These are phyloP conservation scores for Ptychobarbus kaznakovi DNA, from an alignment of 2,797 vertebrate species.

Conservation along the genomic window DNA sequence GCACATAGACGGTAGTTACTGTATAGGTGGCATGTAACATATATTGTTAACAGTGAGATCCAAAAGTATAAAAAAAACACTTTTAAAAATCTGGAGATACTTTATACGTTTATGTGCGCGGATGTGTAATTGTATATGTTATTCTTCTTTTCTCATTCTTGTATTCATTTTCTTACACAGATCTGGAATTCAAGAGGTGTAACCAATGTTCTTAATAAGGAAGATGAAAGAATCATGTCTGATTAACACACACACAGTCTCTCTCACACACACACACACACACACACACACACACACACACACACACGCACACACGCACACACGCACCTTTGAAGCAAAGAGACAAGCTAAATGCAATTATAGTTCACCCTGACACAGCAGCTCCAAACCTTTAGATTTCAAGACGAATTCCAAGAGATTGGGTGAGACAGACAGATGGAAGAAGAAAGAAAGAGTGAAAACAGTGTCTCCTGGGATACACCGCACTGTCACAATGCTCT, in stretches of 20 bases:
- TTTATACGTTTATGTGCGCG: not conserved
- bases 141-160: not conserved
- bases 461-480: slow-evolving; percentile 21
- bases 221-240: slow-evolving; percentile 41
- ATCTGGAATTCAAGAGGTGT: slow-evolving; percentile 43
- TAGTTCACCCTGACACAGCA: slow-evolving; percentile 50
- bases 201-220: slow-evolving; percentile 37
- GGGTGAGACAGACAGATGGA: slow-evolving; percentile 46
- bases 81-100: not conserved
- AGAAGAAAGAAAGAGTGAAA: slow-evolving; percentile 39
- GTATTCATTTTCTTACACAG: not conserved
- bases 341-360: slow-evolving; percentile 58
- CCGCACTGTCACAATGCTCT: slow-evolving; percentile 17
- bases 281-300: not conserved
- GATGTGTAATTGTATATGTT: not conserved
- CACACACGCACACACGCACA: not conserved
- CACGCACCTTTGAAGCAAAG: slow-evolving; percentile 43
- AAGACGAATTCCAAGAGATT: slow-evolving; percentile 48
- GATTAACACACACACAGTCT: slow-evolving; percentile 41
- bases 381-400: slow-evolving; percentile 33
- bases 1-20: not conserved
- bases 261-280: not conserved
- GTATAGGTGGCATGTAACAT: not conserved
- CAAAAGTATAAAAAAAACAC: not conserved
- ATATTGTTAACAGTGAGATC: not conserved